Base-by-base conservation (phyloP, 2,113 vertebrate genomes). In the Odocoileus hemionus region DNA sequence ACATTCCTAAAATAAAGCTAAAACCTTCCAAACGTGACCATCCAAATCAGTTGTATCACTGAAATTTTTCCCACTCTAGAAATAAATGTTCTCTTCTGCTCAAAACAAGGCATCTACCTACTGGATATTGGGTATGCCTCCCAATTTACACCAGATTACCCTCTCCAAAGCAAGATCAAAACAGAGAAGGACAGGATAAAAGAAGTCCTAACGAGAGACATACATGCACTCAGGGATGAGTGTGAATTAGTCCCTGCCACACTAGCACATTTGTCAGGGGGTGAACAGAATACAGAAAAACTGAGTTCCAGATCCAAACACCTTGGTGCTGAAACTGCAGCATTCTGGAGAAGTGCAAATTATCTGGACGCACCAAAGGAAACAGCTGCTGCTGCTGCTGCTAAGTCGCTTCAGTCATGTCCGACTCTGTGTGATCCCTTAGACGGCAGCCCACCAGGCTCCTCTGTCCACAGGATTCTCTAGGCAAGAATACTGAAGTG, bases 61-160 rank as follows among this genome's bases (percentile, higher is more conserved):
- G 55, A 86, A 74, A 45, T 30, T 10, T 74, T 83, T 76, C 70
- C 82, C 30, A 86, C 61, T 52, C 3, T n/a, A 87, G 43, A 92
- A 82, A 85, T 50, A 54, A 76, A 95, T 82, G 36, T 88, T 86
- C 50, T 64, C 30, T 96, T 96, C 23, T 92, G 76, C 94, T 94
- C 50, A 86, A 90, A 97, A 96, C 39, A 95, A 88, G 50, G 36
- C 80, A 91, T 79, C 94, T 70, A 90, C 57, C 89, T 84, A 25
- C 39, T 30, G 19, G 36, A 64, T 85, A 30, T 21, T 67, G 61
- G 64, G 60, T 54, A 30, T 80, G 94, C 58, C 64, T 94, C 80
- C 88, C 61, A 58, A 54, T 28, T 97, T 54, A 74, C 55, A 82
- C 52, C 76, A 92, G 94, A 92, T 80, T 86, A 92, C 50, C 76